Percentiles rank a stretch among this genome's conserved stretches.
These are phyloP conservation scores for Drosophila eugracilis DNA, from an alignment of 1,140 invertebrate species.

Conservation along the genomic window DNA sequence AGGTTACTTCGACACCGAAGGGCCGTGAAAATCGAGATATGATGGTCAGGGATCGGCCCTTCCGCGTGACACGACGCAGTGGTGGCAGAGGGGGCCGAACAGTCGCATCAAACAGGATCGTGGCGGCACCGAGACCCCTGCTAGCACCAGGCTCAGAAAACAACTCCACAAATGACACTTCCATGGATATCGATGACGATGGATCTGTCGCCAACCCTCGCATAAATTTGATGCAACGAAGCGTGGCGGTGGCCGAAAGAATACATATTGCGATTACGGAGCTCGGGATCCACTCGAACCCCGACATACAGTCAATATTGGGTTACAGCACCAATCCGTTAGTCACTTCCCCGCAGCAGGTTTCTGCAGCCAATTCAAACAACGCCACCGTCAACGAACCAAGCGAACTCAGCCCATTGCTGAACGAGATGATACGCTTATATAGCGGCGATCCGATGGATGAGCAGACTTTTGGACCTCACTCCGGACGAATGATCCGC, in stretches of 20 bases:
- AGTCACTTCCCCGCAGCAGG: conserved; percentile 15
- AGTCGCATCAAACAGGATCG: neutral
- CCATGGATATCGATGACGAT: neutral
- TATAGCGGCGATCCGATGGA: conserved; percentile 10
- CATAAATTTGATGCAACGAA: neutral
- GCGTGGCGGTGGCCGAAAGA: neutral
- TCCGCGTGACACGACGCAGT: neutral
- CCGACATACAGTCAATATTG: neutral
- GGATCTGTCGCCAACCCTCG: neutral
- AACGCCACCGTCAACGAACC: neutral
- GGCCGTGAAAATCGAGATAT: conserved; percentile 4
- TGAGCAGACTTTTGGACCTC: neutral
- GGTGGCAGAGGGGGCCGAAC: neutral
- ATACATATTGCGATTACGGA: conserved; percentile 3
- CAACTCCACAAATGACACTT: neutral
- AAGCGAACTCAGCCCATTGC: conserved; percentile 1
- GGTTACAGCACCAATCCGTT: no score
- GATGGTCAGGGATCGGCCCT: conserved; percentile 3
- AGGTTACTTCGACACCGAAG: neutral
- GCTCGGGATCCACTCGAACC: neutral
- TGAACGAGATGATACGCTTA: conserved; percentile 43
- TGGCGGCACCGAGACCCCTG: neutral
- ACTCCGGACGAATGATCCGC: conserved; percentile 1
- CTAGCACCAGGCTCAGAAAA: neutral
- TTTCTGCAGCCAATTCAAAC: neutral